phyloP scores from a whole-genome alignment of 1,140 invertebrate genomes.

The Radopholus similis region DNA sequence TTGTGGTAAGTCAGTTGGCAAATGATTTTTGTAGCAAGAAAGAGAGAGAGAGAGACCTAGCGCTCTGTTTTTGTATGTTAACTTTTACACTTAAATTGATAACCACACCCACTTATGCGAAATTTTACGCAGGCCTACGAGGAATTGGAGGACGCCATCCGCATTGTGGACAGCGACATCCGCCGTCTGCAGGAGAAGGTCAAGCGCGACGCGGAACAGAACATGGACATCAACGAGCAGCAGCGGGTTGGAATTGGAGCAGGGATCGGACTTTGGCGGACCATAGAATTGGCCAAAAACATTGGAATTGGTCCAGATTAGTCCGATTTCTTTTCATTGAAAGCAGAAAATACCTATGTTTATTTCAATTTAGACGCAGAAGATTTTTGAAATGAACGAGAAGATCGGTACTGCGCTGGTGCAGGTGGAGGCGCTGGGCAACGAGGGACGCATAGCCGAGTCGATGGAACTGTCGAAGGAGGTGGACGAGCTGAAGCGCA shows the following conservation, averaged over 20 bases:
- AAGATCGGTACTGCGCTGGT: constrained; percentile 45
- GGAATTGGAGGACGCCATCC: constrained; percentile 48
- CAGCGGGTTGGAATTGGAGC: neutral
- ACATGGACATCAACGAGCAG: constrained; percentile 12
- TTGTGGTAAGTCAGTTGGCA: constrained; percentile 1
- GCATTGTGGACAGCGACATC: constrained; percentile 48
- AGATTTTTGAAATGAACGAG: constrained; percentile 53
- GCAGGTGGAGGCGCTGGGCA: constrained; percentile 53
- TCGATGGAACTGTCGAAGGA: constrained; percentile 48
- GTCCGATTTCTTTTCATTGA: neutral
- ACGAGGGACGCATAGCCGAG: constrained; percentile 55
- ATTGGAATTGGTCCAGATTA: neutral
- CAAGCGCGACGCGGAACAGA: constrained; percentile 50
- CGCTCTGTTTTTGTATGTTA: constrained; percentile 5
- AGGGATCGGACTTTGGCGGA: neutral
- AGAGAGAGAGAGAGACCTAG: neutral
- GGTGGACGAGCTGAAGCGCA: constrained; percentile 49
- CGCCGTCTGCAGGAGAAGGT: constrained; percentile 50
- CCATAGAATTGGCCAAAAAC: neutral
- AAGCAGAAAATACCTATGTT: neutral
- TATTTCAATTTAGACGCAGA: constrained; percentile 37
- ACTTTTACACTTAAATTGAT: constrained; percentile 23
- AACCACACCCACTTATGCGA: neutral
- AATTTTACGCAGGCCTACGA: constrained; percentile 47
- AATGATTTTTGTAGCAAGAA: constrained; percentile 5